Conservation (phyloP, 2,888 invertebrate species). For the Biston betularia region DNA sequence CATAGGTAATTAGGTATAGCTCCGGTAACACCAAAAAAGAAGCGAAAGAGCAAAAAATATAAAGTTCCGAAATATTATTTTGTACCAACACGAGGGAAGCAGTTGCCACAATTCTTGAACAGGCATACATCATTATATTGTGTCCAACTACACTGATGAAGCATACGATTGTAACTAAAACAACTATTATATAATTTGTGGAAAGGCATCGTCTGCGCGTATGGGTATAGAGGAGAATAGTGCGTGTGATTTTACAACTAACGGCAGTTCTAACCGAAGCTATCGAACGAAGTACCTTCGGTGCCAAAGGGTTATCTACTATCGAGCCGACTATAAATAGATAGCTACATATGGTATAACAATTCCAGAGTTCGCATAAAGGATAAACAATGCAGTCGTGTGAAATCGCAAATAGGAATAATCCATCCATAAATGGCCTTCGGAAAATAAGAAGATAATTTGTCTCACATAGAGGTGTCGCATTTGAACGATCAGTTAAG, state of each 20-base stretch:
- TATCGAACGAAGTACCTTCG: constrained; percentile 68
- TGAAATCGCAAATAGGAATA: constrained; percentile 37
- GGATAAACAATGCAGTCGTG: constrained; percentile 34
- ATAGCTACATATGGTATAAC: constrained; percentile 54
- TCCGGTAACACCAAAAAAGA: not conserved
- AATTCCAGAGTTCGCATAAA: constrained; percentile 45
- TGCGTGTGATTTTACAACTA: constrained; percentile 77
- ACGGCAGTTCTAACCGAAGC: constrained; percentile 77
- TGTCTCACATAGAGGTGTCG: constrained; percentile 21
- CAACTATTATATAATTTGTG: constrained; percentile 36
- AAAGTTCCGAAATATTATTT: too few species aligned
- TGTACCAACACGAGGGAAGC: too few species aligned
- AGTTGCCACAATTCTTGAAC: too few species aligned
- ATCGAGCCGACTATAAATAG: constrained; percentile 66
- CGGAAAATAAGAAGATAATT: constrained; percentile 18
- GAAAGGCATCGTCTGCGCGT: constrained; percentile 51
- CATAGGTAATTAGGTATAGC: too few species aligned
- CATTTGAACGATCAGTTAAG: constrained; percentile 35
- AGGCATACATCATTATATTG: too few species aligned
- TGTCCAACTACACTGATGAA: too few species aligned
- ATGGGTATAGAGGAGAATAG: constrained; percentile 59
- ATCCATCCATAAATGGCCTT: constrained; percentile 18
- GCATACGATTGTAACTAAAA: not conserved
- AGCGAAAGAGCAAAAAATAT: too few species aligned
- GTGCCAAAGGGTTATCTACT: constrained; percentile 78